Evolutionary conservation across 2,888 invertebrate genomes (phyloP).

Genomic region (Chouioia cunea): DNA sequence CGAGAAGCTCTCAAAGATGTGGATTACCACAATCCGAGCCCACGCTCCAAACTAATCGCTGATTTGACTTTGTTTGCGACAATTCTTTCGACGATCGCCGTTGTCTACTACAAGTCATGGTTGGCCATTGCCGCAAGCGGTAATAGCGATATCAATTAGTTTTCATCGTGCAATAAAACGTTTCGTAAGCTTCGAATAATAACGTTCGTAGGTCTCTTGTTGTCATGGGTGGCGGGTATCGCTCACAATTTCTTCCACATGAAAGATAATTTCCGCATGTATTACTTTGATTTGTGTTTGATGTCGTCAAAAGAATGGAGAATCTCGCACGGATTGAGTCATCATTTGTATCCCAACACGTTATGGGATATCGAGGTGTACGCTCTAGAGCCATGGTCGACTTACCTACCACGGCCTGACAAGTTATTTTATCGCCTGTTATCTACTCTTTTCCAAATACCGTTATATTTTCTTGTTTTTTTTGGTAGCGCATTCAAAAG

Average conservation of each 20-base stretch:
- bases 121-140: constrained; percentile 62
- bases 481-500: constrained; percentile 66
- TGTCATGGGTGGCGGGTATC: constrained; percentile 74
- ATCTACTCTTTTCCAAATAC: constrained; percentile 70
- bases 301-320: constrained; percentile 80
- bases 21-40: constrained; percentile 64
- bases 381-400: constrained; percentile 76
- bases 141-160: no score
- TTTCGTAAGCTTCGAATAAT: no score
- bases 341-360: constrained; percentile 85
- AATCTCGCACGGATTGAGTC: constrained; percentile 81
- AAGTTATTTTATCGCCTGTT: constrained; percentile 70
- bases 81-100: constrained; percentile 50
- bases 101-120: constrained; percentile 54
- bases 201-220: constrained; percentile 73
- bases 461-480: constrained; percentile 66
- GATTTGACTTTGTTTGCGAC: constrained; percentile 54
- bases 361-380: constrained; percentile 81
- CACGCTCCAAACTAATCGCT: constrained; percentile 61
- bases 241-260: constrained; percentile 85
- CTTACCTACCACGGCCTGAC: constrained; percentile 73
- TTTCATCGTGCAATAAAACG: no score
- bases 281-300: constrained; percentile 78
- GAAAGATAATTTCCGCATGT: constrained; percentile 83
- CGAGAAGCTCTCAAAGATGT: constrained; percentile 72